Conservation (phyloP, 1,140 invertebrate genomes). For the Bombus difficillimus region DNA sequence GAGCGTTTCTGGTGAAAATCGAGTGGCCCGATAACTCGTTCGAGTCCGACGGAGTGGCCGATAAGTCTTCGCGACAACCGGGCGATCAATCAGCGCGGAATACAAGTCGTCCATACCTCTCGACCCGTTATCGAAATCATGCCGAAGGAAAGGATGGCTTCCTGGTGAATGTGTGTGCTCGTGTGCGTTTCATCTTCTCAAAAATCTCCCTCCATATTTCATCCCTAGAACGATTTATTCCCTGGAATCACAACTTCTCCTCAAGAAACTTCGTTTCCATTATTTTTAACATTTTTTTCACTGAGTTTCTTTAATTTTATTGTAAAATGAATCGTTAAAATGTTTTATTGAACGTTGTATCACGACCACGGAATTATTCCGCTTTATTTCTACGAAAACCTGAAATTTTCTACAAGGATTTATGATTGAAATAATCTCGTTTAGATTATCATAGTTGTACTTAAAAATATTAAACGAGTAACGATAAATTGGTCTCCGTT, state of each 20-base stretch:
- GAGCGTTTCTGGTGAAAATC: constrained; percentile 56
- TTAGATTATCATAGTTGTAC: background rate
- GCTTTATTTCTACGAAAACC: background rate
- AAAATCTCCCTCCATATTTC: constrained; percentile 22
- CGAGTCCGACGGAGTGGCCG: constrained; percentile 40
- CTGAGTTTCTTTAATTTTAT: too few species aligned
- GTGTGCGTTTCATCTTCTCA: background rate
- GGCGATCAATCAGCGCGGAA: constrained; percentile 64
- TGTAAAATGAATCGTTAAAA: too few species aligned
- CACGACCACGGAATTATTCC: too few species aligned
- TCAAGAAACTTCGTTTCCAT: too few species aligned
- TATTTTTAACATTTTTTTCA: too few species aligned
- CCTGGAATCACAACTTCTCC: too few species aligned
- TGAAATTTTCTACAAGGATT: background rate
- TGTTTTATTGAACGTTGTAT: too few species aligned
- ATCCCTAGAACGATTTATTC: background rate
- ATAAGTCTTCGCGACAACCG: constrained; percentile 63
- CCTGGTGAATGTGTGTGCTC: too few species aligned
- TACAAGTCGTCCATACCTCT: constrained; percentile 56
- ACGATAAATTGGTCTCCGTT: background rate
- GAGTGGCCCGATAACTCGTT: constrained; percentile 67
- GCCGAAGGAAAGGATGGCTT: background rate
- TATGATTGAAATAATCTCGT: background rate
- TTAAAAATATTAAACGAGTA: too few species aligned
- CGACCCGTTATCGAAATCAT: constrained; percentile 60